These are phyloP conservation scores for Limulus polyphemus DNA, from an alignment of 2,888 invertebrate genomes.

Conservation along the genomic window DNA sequence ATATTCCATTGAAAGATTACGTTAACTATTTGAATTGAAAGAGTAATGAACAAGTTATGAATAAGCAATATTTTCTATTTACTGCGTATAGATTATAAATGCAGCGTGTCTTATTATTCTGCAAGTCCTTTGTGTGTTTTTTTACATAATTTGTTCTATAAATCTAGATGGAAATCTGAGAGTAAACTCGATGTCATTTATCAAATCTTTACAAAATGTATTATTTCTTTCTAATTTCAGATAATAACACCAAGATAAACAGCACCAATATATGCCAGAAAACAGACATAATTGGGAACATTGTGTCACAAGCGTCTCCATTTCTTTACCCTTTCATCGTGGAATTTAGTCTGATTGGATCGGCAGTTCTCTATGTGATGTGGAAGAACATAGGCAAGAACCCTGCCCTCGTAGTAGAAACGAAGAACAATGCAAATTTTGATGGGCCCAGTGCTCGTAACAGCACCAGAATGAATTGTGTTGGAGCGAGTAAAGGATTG, in stretches of 20 bases:
- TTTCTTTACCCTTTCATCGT: slow-evolving; percentile 92
- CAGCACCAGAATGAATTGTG: slow-evolving; percentile 52
- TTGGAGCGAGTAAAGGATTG: slow-evolving; percentile 58
- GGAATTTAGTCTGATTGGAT: slow-evolving; percentile 87
- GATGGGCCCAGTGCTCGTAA: slow-evolving; percentile 16
- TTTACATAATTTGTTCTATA: background rate
- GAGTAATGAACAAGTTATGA: too few species aligned
- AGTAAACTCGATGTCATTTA: background rate
- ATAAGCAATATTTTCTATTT: too few species aligned
- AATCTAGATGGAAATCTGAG: background rate
- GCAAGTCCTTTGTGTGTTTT: background rate
- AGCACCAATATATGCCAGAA: slow-evolving; percentile 26
- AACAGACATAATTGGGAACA: slow-evolving; percentile 58
- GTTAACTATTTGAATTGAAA: too few species aligned
- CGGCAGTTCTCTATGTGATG: slow-evolving; percentile 89
- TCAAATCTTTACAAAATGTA: background rate
- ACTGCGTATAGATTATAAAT: background rate
- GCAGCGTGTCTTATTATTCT: background rate
- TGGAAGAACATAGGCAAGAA: slow-evolving; percentile 48
- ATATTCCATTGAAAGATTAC: too few species aligned
- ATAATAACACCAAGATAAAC: slow-evolving; percentile 13
- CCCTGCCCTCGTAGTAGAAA: slow-evolving; percentile 16
- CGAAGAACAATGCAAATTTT: slow-evolving; percentile 17
- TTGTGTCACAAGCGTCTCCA: slow-evolving; percentile 82
- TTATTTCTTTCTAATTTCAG: slow-evolving; percentile 7